Percentiles rank a stretch among this genome's conserved stretches.
These are phyloP conservation scores for Brachyopa scutellaris DNA, from an alignment of 2,888 invertebrate species.

Conservation along the genomic window DNA sequence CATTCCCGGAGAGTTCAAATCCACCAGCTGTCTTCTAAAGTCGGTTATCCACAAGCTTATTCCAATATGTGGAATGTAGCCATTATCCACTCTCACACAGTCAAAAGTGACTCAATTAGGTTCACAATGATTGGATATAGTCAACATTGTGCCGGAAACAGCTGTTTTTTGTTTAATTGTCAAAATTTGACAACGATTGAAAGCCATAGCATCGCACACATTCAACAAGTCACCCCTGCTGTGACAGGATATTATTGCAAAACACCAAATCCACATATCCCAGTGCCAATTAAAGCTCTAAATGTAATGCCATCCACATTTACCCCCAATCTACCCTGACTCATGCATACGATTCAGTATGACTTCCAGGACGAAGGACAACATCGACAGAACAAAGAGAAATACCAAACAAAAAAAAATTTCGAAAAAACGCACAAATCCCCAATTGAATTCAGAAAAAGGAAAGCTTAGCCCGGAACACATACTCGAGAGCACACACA, in stretches of 20 bases:
- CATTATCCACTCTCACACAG: no score
- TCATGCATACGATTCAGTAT: not conserved
- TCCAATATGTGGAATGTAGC: no score
- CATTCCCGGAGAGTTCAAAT: no score
- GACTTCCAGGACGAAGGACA: constrained; percentile 12
- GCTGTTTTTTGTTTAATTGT: not conserved
- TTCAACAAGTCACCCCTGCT: constrained; percentile 25
- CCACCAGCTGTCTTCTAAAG: no score
- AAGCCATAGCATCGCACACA: not conserved
- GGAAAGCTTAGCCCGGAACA: constrained; percentile 47
- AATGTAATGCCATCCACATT: constrained; percentile 34
- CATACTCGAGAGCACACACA: constrained; percentile 11
- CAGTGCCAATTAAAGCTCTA: constrained; percentile 52
- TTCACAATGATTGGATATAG: no score
- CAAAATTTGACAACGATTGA: not conserved
- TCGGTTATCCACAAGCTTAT: no score
- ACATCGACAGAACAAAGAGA: constrained; percentile 34
- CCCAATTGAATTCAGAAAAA: constrained; percentile 67
- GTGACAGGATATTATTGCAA: not conserved
- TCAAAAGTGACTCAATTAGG: no score
- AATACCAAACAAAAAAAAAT: not conserved
- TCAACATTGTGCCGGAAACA: not conserved
- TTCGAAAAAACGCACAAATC: constrained; percentile 44
- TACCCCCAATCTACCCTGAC: constrained; percentile 43
- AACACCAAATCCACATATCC: not conserved